Base-by-base conservation (phyloP, 1,140 invertebrate species). In the Nebria ingens region DNA sequence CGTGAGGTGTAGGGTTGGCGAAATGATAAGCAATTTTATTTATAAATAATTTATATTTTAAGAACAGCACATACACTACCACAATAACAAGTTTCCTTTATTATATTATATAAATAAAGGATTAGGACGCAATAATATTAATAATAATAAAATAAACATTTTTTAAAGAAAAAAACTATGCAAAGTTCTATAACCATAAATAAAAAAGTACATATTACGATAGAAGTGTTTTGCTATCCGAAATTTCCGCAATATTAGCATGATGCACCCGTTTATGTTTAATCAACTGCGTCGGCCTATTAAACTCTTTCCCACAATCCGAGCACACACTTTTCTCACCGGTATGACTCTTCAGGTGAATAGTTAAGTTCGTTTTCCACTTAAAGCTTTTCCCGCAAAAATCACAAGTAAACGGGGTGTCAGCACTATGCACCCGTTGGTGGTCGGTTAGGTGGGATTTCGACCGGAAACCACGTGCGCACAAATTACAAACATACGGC, bases 371-470 rank as follows among this genome's bases (percentile, higher is more conserved):
- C 11, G 55, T 58, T 38, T 61, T 59, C 52, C 58, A 61, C 25
- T 61, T 62, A 21, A 59, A 62, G 11, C 29, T 42, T 34, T 62
- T 62, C 1, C 42, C 56, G 42, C 61, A 62, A 20, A 51, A 20
- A 20, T 63, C 55, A 57, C 65, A 67, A n/a, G 55, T 56, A 56
- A 58, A 64, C 1, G 53, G 57, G 4, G 58, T 42, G 19, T 59
- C 55, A 29, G 53, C 58, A 11, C 54, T 64, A 49, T 67, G 65
- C 13, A 52, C 15, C n/a, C 65, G 59, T 40, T 53, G 57, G 40
- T 67, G 65, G 6, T 63, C 57, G 17, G 61, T 62, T 17, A 67
- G 53, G 52, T 64, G 57, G 21, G 52, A 59, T 15, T 59, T 62
- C 9, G 61, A 58, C 12, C 60, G 53, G 20, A 62, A 67, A 1